A percentile compares a stretch with the other conserved stretches of the same genome.
These are phyloP conservation scores for Galbula dea DNA, from an alignment of 2,113 vertebrate genomes.

Conservation along the genomic window DNA sequence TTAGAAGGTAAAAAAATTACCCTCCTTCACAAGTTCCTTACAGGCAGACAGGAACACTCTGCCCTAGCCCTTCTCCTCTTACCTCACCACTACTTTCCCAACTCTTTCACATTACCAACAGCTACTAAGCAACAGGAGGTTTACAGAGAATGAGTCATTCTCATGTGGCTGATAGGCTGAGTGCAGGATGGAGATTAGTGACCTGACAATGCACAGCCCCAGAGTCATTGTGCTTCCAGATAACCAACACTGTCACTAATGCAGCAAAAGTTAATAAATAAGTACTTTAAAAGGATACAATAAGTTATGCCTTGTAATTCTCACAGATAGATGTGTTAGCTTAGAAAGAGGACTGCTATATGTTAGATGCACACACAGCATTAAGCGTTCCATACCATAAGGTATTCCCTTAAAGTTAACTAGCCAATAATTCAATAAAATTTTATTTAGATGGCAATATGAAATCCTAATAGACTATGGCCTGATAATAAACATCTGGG, in stretches of 20 bases:
- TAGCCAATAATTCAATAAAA: background rate
- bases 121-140: constrained; percentile 31
- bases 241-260: background rate
- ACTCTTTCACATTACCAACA: background rate
- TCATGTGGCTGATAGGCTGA: background rate
- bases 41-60: background rate
- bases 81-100: background rate
- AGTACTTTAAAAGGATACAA: background rate
- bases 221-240: background rate
- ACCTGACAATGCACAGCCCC: background rate
- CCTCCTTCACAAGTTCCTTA: background rate
- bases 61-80: background rate
- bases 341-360: background rate
- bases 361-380: background rate
- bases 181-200: background rate
- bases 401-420: background rate
- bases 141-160: background rate
- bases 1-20: background rate
- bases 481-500: background rate
- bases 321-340: background rate
- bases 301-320: background rate
- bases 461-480: background rate
- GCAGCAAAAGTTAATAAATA: background rate
- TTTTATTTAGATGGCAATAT: background rate
- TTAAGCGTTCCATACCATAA: background rate